phyloP scores from a whole-genome alignment of 2,113 vertebrate genomes.

The Mustelus asterias region DNA sequence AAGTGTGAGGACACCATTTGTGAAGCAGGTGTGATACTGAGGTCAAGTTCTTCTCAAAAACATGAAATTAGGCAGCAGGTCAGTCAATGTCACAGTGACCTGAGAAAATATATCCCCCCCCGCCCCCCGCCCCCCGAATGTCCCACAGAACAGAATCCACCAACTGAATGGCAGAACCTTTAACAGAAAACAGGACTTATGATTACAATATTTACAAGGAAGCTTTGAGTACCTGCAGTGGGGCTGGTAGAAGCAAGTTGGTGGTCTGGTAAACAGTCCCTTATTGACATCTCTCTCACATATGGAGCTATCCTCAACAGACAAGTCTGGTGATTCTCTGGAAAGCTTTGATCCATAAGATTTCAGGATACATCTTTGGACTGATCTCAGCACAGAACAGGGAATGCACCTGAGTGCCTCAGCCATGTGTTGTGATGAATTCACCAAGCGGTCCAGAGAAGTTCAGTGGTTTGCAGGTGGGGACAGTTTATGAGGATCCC shows the following conservation, averaged over 20 bases:
- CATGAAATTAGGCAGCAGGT: neutral
- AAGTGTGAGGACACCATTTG: neutral
- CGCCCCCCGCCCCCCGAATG: neutral
- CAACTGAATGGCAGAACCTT: neutral
- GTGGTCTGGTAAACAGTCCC: neutral
- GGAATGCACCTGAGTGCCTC: neutral
- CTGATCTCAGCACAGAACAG: neutral
- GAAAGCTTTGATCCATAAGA: neutral
- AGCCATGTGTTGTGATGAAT: neutral
- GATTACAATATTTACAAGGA: conserved; percentile 12
- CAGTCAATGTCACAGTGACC: neutral
- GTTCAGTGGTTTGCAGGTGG: neutral
- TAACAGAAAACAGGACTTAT: neutral
- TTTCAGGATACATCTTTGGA: neutral
- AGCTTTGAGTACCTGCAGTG: neutral
- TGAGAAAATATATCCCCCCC: too few species aligned
- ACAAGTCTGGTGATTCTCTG: neutral
- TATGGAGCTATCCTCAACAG: neutral
- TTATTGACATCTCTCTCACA: neutral
- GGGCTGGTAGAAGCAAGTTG: neutral
- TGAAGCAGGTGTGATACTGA: neutral
- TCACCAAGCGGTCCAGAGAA: neutral
- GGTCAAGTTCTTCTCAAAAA: neutral
- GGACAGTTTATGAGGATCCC: neutral
- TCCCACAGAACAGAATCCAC: neutral